A percentile compares a stretch with the other conserved stretches of the same genome.
Conservation (phyloP, 2,113 vertebrate genomes). For the Marmota flaviventris region DNA sequence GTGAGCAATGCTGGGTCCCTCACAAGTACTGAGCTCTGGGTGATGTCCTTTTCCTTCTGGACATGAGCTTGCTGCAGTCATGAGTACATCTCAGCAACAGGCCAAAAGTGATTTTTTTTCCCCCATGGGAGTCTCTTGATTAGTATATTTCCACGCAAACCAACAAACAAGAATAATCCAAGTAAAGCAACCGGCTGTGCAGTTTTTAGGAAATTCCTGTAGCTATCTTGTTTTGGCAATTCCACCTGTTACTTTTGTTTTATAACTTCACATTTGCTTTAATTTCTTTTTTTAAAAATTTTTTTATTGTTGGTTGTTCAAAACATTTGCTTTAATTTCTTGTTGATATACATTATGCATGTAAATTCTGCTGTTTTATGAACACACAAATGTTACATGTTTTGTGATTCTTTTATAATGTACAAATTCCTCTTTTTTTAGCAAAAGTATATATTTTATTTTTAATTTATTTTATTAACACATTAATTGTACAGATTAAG, state of each 20-base stretch:
- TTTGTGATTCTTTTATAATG: not conserved
- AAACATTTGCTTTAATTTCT: conserved; percentile 39
- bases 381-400: not conserved
- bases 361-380: not conserved
- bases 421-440: not conserved
- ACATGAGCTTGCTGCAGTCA: not conserved
- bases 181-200: not conserved
- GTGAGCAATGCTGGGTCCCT: not conserved
- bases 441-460: not conserved
- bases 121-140: not conserved
- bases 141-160: not conserved
- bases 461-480: not conserved
- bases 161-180: not conserved
- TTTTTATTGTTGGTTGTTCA: no score
- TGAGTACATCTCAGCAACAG: not conserved
- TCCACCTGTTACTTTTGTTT: not conserved
- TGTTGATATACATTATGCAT: not conserved
- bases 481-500: not conserved
- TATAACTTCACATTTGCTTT: conserved; percentile 33
- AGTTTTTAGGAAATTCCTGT: not conserved
- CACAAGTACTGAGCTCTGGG: not conserved
- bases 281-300: not conserved
- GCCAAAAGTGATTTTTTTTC: not conserved
- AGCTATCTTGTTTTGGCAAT: not conserved
- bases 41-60: not conserved